Evolutionary conservation across 2,113 vertebrate genomes (phyloP).

Genomic region (Garra rufa): DNA sequence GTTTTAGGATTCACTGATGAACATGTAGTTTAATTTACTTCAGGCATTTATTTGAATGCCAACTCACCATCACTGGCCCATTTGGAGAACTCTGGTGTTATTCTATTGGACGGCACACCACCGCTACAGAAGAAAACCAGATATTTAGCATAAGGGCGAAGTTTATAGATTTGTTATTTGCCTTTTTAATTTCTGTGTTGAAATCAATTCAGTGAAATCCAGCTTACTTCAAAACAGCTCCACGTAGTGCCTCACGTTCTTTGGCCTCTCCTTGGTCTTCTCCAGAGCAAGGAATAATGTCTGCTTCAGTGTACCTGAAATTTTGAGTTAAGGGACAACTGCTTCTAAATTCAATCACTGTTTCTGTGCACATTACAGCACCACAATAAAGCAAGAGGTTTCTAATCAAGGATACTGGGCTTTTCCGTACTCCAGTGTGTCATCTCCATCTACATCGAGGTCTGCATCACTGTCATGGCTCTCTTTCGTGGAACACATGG

Average conservation of each 20-base stretch:
- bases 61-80: slow-evolving; percentile 96
- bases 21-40: no score
- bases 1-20: neutral
- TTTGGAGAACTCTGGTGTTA: slow-evolving; percentile 98
- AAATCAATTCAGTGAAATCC: neutral
- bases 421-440: slow-evolving; percentile 98
- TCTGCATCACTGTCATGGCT: slow-evolving; percentile 96
- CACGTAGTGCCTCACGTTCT: slow-evolving; percentile 95
- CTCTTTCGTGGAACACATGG: slow-evolving; percentile 96
- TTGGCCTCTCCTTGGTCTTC: slow-evolving; percentile 98
- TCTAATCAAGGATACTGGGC: slow-evolving; percentile 89
- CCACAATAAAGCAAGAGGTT: neutral
- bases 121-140: slow-evolving; percentile 79
- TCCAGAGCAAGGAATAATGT: slow-evolving; percentile 96
- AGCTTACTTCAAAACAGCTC: slow-evolving; percentile 95
- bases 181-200: neutral
- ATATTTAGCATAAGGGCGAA: neutral
- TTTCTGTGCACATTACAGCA: neutral
- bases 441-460: slow-evolving; percentile 97
- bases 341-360: neutral
- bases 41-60: neutral
- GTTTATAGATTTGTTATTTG: neutral
- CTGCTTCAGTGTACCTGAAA: slow-evolving; percentile 93
- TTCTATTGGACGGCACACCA: slow-evolving; percentile 94
- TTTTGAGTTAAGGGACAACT: slow-evolving; percentile 73